Base-by-base conservation (phyloP, 92 coral and sea anemone genomes). In the Paramuricea clavata region DNA sequence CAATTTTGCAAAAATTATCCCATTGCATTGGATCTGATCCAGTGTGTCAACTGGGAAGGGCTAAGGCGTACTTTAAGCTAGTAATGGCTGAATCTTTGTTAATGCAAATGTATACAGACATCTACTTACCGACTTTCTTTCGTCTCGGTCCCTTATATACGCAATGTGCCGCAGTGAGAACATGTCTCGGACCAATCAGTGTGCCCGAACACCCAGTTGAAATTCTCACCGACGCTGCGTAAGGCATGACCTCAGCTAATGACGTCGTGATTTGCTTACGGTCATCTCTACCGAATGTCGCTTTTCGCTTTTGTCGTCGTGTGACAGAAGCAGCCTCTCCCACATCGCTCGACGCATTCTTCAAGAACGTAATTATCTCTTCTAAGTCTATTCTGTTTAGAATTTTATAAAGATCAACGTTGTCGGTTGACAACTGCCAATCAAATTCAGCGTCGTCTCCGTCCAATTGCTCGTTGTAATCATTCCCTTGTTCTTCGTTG, bases 101-200 rank as follows among this genome's bases (percentile, higher is more conserved):
- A 28, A 11, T 67, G 22, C 22, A 32, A 1, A 67, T 21, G 34
- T 67, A 34, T 4, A 19, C 54, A 49, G 21, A 23, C 23, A n/a
- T 6, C 31, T 65, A 78, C 98, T 69, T 69, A 94, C 98, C 98
- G 56, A 94, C 90, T 92, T 87, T 92, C 65, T 82, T 52, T 59
- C 75, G 86, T 35, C 70, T 86, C 10, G 47, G 68, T 5, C 96
- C 98, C 43, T 91, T 81, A 69, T 93, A 95, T 57, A 92, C 89
- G 54, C 99, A 96, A 69, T 96, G 99, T n/a, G 99, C 99, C 1
- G 99, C 92, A 16, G 98, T 91, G 12, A 96, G 86, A 27, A 94
- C 94, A 78, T 96, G 95, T 12, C 64, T 69, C 22, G 49, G 82
- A 6, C 98, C 95, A 47, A 96, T 91, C 16, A 94, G 85, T 16